Percentiles rank a stretch among this genome's conserved stretches.
Evolutionary conservation across 2,113 vertebrate genomes (phyloP).

Genomic region (Pygoscelis adeliae): DNA sequence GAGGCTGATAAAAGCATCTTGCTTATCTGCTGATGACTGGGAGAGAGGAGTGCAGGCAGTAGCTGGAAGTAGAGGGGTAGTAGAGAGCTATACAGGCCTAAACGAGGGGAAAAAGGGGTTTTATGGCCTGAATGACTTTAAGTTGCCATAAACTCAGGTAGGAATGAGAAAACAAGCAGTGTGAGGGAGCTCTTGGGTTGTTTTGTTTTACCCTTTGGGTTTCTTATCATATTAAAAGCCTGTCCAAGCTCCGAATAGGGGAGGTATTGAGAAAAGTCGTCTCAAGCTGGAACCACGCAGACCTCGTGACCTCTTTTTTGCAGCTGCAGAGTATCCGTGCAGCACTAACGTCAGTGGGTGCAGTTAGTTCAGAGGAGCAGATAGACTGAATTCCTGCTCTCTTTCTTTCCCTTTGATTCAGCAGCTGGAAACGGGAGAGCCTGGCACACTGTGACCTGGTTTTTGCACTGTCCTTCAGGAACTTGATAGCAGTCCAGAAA

Average conservation of each 20-base stretch:
- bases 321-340: background rate
- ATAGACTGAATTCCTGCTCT: background rate
- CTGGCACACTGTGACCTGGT: background rate
- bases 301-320: background rate
- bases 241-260: background rate
- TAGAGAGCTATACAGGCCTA: background rate
- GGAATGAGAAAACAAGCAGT: background rate
- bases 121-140: background rate
- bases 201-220: background rate
- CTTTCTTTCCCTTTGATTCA: background rate
- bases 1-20: background rate
- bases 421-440: background rate
- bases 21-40: no score
- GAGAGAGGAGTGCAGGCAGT: background rate
- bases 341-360: background rate
- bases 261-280: background rate
- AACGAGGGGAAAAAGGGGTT: fast-evolving
- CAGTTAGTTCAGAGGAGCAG: background rate
- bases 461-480: constrained; percentile 62
- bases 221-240: background rate
- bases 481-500: background rate
- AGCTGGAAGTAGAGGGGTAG: background rate
- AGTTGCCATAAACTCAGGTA: background rate
- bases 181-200: background rate
- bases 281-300: background rate